A percentile compares a stretch with the other conserved stretches of the same genome.
Conservation (phyloP, 2,888 invertebrate genomes). For the Tenthredo amoena region DNA sequence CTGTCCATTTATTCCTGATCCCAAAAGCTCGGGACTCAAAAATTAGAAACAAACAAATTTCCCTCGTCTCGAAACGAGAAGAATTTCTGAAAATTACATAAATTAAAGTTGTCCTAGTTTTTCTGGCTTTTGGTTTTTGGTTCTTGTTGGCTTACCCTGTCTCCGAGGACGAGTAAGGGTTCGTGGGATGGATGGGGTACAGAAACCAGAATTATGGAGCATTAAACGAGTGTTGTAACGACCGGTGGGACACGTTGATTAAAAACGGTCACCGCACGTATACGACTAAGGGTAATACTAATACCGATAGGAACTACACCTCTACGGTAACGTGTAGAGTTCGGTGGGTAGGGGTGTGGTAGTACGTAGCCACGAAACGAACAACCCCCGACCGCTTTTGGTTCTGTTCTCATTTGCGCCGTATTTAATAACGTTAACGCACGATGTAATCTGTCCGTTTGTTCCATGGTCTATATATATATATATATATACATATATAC, state of each 20-base stretch:
- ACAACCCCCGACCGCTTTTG: slow-evolving; percentile 53
- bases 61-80: too few species aligned
- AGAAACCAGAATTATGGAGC: slow-evolving; percentile 67
- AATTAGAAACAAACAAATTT: not conserved
- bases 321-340: not conserved
- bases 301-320: not conserved
- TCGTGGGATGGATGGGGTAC: slow-evolving; percentile 53
- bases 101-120: too few species aligned
- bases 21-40: not conserved
- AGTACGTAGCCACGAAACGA: slow-evolving; percentile 20
- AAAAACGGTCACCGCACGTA: slow-evolving; percentile 66
- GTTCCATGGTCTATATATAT: not conserved
- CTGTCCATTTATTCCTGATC: not conserved
- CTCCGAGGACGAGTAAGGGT: not conserved
- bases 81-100: too few species aligned
- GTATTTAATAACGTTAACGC: slow-evolving; percentile 63
- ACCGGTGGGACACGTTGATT: slow-evolving; percentile 71
- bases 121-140: not conserved
- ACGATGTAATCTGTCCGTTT: slow-evolving; percentile 61
- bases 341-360: not conserved
- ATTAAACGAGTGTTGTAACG: slow-evolving; percentile 74
- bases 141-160: slow-evolving; percentile 22
- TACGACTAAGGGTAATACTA: not conserved
- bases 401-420: slow-evolving; percentile 60
- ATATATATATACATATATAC: not conserved